Evolutionary conservation across 2,888 invertebrate species (phyloP).

Genomic region (Hipparchia sbordonii): DNA sequence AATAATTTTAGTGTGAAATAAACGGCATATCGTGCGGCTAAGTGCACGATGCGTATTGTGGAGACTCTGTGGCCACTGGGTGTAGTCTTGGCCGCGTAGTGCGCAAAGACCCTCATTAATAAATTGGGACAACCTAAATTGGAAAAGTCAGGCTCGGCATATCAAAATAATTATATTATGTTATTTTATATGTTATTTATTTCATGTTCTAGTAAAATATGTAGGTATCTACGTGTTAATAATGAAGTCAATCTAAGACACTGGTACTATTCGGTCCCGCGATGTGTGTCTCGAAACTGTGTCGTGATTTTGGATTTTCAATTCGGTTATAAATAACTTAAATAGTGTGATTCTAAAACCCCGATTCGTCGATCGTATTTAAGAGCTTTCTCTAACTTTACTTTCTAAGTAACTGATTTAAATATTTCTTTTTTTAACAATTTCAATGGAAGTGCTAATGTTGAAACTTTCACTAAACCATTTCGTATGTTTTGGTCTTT

Average conservation of each 20-base stretch:
- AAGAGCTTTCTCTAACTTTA: slow-evolving; percentile 46
- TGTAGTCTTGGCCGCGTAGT: too few relatives aligned
- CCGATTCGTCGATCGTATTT: slow-evolving; percentile 52
- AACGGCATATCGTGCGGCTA: too few relatives aligned
- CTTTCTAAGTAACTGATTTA: slow-evolving; percentile 44
- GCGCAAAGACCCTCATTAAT: neutral
- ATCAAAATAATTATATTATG: neutral
- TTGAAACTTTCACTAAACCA: neutral
- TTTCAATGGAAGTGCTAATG: slow-evolving; percentile 8
- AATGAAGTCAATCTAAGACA: too few relatives aligned
- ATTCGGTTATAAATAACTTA: slow-evolving; percentile 53
- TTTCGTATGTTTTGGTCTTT: neutral
- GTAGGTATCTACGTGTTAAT: neutral
- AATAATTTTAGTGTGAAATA: too few relatives aligned
- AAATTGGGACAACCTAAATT: neutral
- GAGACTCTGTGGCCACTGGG: too few relatives aligned
- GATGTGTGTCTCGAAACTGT: slow-evolving; percentile 62
- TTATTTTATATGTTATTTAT: neutral
- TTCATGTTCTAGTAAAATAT: neutral
- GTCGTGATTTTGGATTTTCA: slow-evolving; percentile 52
- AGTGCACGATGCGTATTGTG: too few relatives aligned
- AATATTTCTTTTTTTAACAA: slow-evolving; percentile 35
- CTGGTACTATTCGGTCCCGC: slow-evolving; percentile 3
- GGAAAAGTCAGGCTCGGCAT: neutral
- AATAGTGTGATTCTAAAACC: slow-evolving; percentile 63